A percentile compares a stretch with the other conserved stretches of the same genome.
Conservation (phyloP, 2,888 invertebrate genomes). For the Philopedon plagiatum region DNA sequence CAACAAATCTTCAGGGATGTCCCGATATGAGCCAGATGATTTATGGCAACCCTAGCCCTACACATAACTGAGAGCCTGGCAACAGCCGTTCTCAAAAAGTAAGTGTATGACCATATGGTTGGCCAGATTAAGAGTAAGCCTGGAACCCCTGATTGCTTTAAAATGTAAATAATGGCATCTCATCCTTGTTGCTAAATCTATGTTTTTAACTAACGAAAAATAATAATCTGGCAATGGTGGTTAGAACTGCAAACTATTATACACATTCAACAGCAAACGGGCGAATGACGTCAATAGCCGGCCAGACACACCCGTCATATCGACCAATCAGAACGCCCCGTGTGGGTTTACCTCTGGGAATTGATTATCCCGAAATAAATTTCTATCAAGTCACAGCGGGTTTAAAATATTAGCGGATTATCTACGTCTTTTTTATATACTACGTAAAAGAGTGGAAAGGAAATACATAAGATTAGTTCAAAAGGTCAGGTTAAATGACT, state of each 20-base stretch:
- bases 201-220: too few relatives aligned
- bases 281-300: constrained; percentile 21
- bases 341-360: constrained; percentile 14
- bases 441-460: background rate
- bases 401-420: background rate
- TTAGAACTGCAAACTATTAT: background rate
- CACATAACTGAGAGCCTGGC: too few relatives aligned
- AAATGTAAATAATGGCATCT: too few relatives aligned
- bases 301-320: constrained; percentile 59
- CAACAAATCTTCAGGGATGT: too few relatives aligned
- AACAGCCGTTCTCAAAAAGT: too few relatives aligned
- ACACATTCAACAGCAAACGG: background rate
- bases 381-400: background rate
- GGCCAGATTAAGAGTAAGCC: too few relatives aligned
- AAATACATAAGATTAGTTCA: background rate
- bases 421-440: background rate
- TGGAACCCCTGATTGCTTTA: too few relatives aligned
- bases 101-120: too few relatives aligned
- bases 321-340: constrained; percentile 46
- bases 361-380: constrained; percentile 23
- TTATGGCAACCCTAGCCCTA: too few relatives aligned
- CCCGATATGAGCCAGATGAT: too few relatives aligned
- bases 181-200: too few relatives aligned
- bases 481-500: constrained; percentile 9
- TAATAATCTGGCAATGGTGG: background rate